A percentile compares a stretch with the other conserved stretches of the same genome.
These are phyloP conservation scores for Trimorus sp. DNA, from an alignment of 2,888 invertebrate genomes.

Conservation along the genomic window DNA sequence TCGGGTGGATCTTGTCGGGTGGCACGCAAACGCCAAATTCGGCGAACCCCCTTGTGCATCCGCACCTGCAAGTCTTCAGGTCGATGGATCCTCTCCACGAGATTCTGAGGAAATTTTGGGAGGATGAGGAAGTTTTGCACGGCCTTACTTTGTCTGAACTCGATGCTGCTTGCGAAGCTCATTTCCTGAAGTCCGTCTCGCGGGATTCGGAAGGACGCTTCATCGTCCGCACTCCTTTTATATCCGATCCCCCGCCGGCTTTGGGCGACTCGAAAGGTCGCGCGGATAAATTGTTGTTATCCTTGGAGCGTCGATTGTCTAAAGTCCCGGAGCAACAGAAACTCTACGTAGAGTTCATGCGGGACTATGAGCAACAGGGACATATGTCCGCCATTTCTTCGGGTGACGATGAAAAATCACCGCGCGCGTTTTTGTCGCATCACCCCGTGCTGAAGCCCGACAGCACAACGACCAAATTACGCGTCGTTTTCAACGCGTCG, in stretches of 20 bases:
- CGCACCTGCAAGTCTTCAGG: neutral
- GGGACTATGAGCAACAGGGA: neutral
- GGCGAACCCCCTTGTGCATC: neutral
- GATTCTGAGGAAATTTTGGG: neutral
- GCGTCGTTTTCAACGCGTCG: constrained; percentile 42
- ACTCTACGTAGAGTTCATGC: neutral
- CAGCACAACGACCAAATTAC: constrained; percentile 7
- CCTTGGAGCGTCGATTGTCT: neutral
- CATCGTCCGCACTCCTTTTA: neutral
- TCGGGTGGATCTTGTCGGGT: constrained; percentile 10
- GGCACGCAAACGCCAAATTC: neutral
- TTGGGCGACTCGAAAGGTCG: neutral
- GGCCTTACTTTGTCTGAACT: neutral
- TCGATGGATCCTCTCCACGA: neutral
- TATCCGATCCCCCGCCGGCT: neutral
- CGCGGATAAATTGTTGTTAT: neutral
- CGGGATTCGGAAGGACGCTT: neutral
- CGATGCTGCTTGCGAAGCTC: neutral
- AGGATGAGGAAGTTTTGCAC: neutral
- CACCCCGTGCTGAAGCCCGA: neutral
- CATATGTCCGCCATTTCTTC: constrained; percentile 1
- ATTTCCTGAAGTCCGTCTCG: neutral
- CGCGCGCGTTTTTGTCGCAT: neutral
- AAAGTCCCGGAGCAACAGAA: neutral
- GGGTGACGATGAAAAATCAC: neutral